These are phyloP conservation scores for Cataglyphis hispanica DNA, from an alignment of 1,140 invertebrate species.

Conservation along the genomic window DNA sequence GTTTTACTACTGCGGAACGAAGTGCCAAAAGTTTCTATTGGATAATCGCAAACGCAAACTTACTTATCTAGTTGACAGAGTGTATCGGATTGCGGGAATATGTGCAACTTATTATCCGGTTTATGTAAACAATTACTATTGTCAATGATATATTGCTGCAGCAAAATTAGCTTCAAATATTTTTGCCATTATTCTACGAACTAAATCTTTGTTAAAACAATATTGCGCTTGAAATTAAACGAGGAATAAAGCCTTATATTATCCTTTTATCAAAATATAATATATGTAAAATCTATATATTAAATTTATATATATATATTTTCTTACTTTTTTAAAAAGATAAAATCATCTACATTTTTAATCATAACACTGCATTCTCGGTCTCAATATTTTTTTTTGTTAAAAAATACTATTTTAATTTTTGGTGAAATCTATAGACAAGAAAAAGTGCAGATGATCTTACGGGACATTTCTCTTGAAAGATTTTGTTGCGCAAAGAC, in stretches of 20 bases:
- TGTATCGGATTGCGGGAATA: neutral
- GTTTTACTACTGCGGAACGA: conserved; percentile 27
- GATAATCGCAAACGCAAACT: conserved; percentile 20
- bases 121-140: neutral
- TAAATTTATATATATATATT: neutral
- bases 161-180: neutral
- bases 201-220: conserved; percentile 7
- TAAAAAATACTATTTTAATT: neutral
- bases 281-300: neutral
- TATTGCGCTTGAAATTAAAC: neutral
- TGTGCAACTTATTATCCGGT: conserved; percentile 13
- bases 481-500: neutral
- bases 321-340: no score
- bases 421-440: neutral
- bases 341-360: no score
- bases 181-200: neutral
- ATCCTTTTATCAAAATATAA: neutral
- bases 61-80: neutral
- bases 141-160: neutral
- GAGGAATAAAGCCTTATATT: neutral
- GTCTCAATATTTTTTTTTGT: neutral
- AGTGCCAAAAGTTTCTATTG: conserved; percentile 17
- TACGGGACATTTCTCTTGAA: neutral
- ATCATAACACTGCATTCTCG: no score
- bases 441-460: neutral